phyloP scores from a whole-genome alignment of 2,113 vertebrate species.

The Leucopsar rothschildi region DNA sequence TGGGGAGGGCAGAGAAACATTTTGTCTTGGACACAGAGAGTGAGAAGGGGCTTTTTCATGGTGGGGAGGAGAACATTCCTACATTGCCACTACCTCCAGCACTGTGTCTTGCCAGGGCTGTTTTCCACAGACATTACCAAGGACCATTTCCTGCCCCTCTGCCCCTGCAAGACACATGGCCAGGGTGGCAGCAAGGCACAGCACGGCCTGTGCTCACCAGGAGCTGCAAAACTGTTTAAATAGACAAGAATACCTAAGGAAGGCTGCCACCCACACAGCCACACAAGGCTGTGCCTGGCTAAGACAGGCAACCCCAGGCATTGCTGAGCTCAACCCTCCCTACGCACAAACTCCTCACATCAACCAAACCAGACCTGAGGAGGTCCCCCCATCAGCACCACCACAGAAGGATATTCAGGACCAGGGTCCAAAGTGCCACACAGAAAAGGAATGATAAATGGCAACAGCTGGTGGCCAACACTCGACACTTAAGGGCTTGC shows the following conservation, averaged over 20 bases:
- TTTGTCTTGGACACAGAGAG: background rate
- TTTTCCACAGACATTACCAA: background rate
- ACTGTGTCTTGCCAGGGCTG: background rate
- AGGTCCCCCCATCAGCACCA: background rate
- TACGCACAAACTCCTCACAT: accelerated
- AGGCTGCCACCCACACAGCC: background rate
- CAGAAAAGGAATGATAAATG: background rate
- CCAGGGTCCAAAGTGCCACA: background rate
- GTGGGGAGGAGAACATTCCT: background rate
- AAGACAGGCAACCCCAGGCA: accelerated
- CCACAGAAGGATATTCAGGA: background rate
- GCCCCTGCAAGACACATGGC: accelerated
- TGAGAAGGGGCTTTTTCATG: background rate
- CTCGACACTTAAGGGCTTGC: accelerated
- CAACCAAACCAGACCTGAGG: too few species aligned
- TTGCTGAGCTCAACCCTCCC: background rate
- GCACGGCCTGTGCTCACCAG: background rate
- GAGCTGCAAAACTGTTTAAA: background rate
- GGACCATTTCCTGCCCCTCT: background rate
- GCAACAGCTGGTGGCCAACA: background rate
- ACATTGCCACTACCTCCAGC: background rate
- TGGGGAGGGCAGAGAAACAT: background rate
- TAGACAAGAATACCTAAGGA: accelerated
- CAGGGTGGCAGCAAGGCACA: background rate
- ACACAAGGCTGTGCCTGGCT: accelerated